These are phyloP conservation scores for Allygus modestus DNA, from an alignment of 2,888 invertebrate species.

Conservation along the genomic window DNA sequence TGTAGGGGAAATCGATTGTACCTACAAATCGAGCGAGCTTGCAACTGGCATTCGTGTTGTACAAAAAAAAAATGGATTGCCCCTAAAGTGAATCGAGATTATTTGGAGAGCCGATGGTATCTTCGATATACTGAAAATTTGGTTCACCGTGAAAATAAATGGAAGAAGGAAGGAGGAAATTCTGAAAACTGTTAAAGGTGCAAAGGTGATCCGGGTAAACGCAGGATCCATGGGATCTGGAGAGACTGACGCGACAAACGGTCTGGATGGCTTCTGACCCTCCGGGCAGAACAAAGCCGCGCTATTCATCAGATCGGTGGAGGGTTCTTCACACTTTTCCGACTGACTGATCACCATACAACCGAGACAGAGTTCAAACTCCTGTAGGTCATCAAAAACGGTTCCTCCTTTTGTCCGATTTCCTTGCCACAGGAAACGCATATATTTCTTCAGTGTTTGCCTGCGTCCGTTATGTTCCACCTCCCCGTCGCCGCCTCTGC, in stretches of 20 bases:
- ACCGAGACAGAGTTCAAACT: constrained; percentile 62
- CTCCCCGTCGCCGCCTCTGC: not conserved
- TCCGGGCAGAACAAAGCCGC: constrained; percentile 40
- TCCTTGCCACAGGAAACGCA: constrained; percentile 56
- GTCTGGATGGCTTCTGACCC: constrained; percentile 17
- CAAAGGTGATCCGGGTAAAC: too few species aligned
- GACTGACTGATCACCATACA: constrained; percentile 61
- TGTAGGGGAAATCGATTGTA: too few species aligned
- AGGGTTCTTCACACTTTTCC: constrained; percentile 61
- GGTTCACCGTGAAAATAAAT: too few species aligned
- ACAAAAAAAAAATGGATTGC: too few species aligned
- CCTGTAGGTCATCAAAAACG: constrained; percentile 62
- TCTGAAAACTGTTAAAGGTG: not conserved
- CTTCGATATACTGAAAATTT: too few species aligned
- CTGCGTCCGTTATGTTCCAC: constrained; percentile 29
- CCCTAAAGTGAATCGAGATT: too few species aligned
- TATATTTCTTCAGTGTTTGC: constrained; percentile 61
- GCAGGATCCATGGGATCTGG: too few species aligned
- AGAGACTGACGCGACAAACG: constrained; percentile 3
- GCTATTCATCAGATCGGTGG: constrained; percentile 34
- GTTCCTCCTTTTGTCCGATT: constrained; percentile 57
- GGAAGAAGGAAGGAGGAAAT: too few species aligned
- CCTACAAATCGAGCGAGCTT: too few species aligned
- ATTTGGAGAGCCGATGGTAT: too few species aligned
- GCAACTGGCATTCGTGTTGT: too few species aligned